Percentiles rank a stretch among this genome's conserved stretches.
phyloP scores from a whole-genome alignment of 2,888 invertebrate genomes.

The Gnatocerus cornutus region DNA sequence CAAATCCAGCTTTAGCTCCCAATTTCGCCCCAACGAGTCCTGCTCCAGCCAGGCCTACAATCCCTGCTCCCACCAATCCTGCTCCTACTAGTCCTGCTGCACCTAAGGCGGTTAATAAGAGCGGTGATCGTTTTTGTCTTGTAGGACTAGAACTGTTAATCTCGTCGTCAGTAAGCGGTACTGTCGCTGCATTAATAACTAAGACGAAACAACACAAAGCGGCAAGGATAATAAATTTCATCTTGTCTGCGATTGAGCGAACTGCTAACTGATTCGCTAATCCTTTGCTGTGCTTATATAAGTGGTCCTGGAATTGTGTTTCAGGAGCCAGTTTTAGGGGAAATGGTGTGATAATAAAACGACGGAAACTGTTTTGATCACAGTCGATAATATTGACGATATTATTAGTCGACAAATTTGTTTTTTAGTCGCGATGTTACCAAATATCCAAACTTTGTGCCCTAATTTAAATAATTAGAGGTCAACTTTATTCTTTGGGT shows the following conservation, averaged over 20 bases:
- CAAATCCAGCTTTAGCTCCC: constrained; percentile 40
- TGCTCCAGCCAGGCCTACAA: constrained; percentile 39
- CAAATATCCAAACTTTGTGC: too few relatives aligned
- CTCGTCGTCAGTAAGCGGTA: constrained; percentile 16
- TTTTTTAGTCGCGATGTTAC: too few relatives aligned
- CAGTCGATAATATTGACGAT: too few relatives aligned
- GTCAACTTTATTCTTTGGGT: too few relatives aligned
- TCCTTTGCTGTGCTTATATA: constrained; percentile 26
- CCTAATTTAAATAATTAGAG: too few relatives aligned
- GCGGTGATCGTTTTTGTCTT: constrained; percentile 37
- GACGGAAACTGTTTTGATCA: too few relatives aligned
- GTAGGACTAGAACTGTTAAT: constrained; percentile 7
- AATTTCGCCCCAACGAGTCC: constrained; percentile 39
- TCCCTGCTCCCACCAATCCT: constrained; percentile 41
- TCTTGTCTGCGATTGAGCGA: constrained; percentile 25
- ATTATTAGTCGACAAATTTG: too few relatives aligned
- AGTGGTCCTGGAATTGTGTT: constrained; percentile 17
- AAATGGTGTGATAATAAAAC: too few relatives aligned
- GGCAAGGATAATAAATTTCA: constrained; percentile 37
- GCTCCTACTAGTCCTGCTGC: constrained; percentile 43
- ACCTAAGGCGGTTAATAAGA: constrained; percentile 32
- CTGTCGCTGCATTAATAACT: constrained; percentile 34
- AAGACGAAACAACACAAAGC: constrained; percentile 39
- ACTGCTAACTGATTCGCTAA: constrained; percentile 21
- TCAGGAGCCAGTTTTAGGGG: constrained; percentile 4